Evolutionary conservation across 2,113 vertebrate species (phyloP), one percentile per base, ranked within the genome.

Genomic region (Tupaia chinensis): DNA sequence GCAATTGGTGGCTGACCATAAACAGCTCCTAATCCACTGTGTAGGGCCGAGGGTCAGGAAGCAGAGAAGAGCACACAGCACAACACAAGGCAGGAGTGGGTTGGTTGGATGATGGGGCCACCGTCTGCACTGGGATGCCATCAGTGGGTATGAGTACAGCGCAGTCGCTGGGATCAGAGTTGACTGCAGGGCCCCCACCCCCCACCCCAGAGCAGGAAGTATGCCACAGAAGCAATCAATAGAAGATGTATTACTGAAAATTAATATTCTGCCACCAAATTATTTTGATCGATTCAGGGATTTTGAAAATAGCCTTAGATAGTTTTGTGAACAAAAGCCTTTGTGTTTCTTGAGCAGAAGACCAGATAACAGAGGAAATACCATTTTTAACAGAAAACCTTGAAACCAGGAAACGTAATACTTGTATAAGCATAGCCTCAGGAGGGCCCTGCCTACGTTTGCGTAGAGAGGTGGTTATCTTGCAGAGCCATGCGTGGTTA

Each of bases 181-280:
- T 72, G 80, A 72, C 63, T 0, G 0, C 17, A 7, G 58, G 86
- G 72, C 77, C 44, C 44, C 44, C 44, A 44, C 44, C 44, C 44
- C 44, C 44, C 76, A 34, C 25, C 7, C 34, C 32, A 72, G 78
- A 13, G 60, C 78, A 86, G 93, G 68, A 87, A 77, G 81, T 72
- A 19, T 68, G 80, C 91, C 91, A 83, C 34, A 44, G 34, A 73
- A 34, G 25, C 29, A 80, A 23, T 95, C 11, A 1, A 54, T 87
- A 74, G 61, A 56, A 68, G 70, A 72, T 54, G 9, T 60, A n/a
- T 94, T 73, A 58, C 95, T 76, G 74, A 93, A 83, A 86, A 89
- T 80, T 87, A 94, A 93, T 89, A 96, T 82, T 97, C 87, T 91
- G 34, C 56, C 87, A 68, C 53, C 32, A 34, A 91, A 87, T 95